These are phyloP conservation scores for Lepeophtheirus nordmannii DNA, from an alignment of 2,888 invertebrate genomes.

Conservation along the genomic window DNA sequence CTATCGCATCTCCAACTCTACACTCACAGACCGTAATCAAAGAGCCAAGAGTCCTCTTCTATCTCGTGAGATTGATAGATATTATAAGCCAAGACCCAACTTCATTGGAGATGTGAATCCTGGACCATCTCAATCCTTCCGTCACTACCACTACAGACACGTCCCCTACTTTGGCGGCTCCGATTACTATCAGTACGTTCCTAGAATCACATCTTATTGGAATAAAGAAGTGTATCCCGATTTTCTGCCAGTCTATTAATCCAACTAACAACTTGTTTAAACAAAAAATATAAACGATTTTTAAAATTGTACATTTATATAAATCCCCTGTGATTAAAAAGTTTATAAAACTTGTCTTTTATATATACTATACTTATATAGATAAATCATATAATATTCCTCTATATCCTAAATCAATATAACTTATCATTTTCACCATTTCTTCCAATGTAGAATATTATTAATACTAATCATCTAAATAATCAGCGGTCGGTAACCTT, in stretches of 20 bases:
- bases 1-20: slow-evolving; percentile 19
- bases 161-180: slow-evolving; percentile 24
- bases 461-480: no score
- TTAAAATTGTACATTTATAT: no score
- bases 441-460: no score
- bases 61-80: slow-evolving; percentile 21
- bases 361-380: neutral
- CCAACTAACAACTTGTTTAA: neutral
- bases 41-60: slow-evolving; percentile 17
- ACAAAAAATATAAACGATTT: neutral
- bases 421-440: no score
- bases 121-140: slow-evolving; percentile 12
- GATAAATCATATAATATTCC: neutral
- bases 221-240: slow-evolving; percentile 4
- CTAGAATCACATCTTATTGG: neutral
- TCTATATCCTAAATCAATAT: neutral
- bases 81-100: slow-evolving; percentile 18
- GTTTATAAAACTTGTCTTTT: neutral
- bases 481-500: no score
- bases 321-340: neutral
- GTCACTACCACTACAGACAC: slow-evolving; percentile 21
- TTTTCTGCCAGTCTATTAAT: neutral
- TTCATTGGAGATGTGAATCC: slow-evolving; percentile 19
- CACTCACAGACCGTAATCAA: slow-evolving; percentile 14
- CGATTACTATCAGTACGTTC: slow-evolving; percentile 22